Percentiles rank a stretch among this genome's conserved stretches.
Conservation (phyloP, 2,888 invertebrate genomes). For the Xylota segnis region DNA sequence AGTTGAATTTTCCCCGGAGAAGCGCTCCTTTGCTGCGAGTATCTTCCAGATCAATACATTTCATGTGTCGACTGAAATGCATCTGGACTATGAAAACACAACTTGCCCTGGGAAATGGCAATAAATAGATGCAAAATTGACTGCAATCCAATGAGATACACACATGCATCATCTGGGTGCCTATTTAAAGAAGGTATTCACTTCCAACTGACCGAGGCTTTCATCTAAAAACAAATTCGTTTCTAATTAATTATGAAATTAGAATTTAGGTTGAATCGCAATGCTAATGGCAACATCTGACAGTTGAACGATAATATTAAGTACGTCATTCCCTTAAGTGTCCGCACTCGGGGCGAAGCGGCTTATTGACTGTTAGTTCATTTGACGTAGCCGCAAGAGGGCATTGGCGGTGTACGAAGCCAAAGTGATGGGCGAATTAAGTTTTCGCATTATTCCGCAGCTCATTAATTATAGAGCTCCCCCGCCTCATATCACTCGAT, state of each 20-base stretch:
- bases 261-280: not conserved
- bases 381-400: not conserved
- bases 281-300: conserved; percentile 16
- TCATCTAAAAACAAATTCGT: not conserved
- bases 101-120: too few relatives aligned
- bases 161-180: not conserved
- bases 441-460: not conserved
- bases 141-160: not conserved
- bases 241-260: not conserved
- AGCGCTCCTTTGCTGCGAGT: not conserved
- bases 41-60: too few relatives aligned
- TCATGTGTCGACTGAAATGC: too few relatives aligned
- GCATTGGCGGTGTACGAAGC: too few relatives aligned
- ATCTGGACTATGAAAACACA: too few relatives aligned
- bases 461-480: conserved; percentile 16
- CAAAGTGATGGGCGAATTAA: not conserved
- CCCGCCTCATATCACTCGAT: not conserved
- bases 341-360: not conserved
- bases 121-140: too few relatives aligned
- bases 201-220: too few relatives aligned
- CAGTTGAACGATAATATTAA: conserved; percentile 2
- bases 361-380: not conserved
- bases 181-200: not conserved
- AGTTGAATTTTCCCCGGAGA: not conserved
- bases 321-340: not conserved